Evolutionary conservation across 2,113 vertebrate genomes (phyloP), one percentile per base, ranked within the genome.

Genomic region (Seriola quinqueradiata): DNA sequence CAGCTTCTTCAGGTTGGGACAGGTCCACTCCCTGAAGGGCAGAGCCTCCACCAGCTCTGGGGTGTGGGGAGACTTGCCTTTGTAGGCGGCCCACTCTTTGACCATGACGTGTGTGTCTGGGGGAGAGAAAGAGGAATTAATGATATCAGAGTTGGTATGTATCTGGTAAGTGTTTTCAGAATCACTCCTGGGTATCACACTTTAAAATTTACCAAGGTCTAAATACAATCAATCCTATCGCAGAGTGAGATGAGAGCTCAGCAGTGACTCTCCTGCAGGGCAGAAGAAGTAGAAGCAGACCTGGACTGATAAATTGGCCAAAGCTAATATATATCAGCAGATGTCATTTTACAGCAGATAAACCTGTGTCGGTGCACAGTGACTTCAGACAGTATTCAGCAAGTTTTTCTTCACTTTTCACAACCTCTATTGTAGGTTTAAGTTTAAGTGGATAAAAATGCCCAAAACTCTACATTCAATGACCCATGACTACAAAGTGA

Each of bases 61-160:
- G 11, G 97, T 99, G 80, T 99, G 97, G 21, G 98, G 97, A 50
- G 97, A 97, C 86, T 99, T 99, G 77, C 98, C 98, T 89, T 99
- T 99, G 95, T 97, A 99, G 90, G 97, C 97, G 65, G 97, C 97
- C 98, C 97, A 99, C 93, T 99, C 97, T 85, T 99, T 99, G 89
- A 99, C 95, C 84, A 99, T 96, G 87, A 99, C 96, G 0, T 96
- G 96, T 36, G 95, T 95, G 86, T 97, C 98, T 98, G 83, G 4
- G 34, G 17, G 65, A 70, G 8, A 13, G 4, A 32, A 34, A 44
- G 17, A 8, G 5, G 44, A 16, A 32, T 14, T 34, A 5, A 19
- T 55, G 13, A 32, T 12, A 63, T 79, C 16, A 74, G 28, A 7
- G 8, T 34, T 76, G 16, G 36, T 5, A 8, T 17, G 58, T 1